Evolutionary conservation across 2,113 vertebrate genomes (phyloP).

Genomic region (Mormyrus iriodes): DNA sequence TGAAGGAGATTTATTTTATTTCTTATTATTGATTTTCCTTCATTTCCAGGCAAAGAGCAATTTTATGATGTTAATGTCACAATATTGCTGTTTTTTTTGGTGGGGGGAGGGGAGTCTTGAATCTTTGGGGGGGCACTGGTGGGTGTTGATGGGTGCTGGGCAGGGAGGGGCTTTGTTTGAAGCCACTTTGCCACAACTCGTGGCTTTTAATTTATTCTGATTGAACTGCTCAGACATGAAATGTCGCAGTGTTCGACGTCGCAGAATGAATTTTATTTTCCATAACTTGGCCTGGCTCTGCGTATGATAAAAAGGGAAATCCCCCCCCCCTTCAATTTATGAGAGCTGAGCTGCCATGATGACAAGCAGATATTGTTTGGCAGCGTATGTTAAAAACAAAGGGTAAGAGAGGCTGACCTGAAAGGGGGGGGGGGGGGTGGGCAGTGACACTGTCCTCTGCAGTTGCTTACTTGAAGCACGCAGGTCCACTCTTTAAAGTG

Average conservation of each 20-base stretch:
- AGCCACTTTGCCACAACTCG: constrained; percentile 29
- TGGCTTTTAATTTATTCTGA: constrained; percentile 40
- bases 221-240: constrained; percentile 36
- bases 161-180: constrained; percentile 42
- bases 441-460: not conserved
- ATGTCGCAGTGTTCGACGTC: constrained; percentile 41
- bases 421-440: not conserved
- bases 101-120: constrained; percentile 13
- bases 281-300: constrained; percentile 61
- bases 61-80: constrained; percentile 22
- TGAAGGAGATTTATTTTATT: constrained; percentile 29
- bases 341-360: constrained; percentile 35
- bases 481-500: not conserved
- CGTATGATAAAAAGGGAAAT: constrained; percentile 58
- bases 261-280: constrained; percentile 68
- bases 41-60: constrained; percentile 31
- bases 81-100: constrained; percentile 22
- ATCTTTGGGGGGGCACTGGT: constrained; percentile 16
- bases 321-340: constrained; percentile 58
- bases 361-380: constrained; percentile 28
- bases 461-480: not conserved
- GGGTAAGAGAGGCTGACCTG: not conserved
- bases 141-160: not conserved
- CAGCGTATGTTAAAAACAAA: not conserved
- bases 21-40: constrained; percentile 36